These are phyloP conservation scores for Minunthozetes semirufus DNA, from an alignment of 2,888 invertebrate species.

Conservation along the genomic window DNA sequence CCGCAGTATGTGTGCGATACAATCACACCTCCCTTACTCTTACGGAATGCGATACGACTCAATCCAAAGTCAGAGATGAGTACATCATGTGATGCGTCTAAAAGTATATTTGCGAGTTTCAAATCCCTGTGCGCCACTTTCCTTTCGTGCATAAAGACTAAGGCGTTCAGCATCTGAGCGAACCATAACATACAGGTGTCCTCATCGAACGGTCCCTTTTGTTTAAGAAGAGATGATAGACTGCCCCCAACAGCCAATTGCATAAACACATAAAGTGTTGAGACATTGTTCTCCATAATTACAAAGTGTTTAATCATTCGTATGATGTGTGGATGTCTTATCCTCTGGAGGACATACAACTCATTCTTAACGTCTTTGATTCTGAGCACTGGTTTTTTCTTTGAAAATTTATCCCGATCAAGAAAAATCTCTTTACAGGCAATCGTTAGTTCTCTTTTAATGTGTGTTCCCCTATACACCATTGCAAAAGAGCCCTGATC, in stretches of 20 bases:
- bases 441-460: too few species aligned
- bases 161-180: constrained; percentile 22
- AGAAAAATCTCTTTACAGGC: too few species aligned
- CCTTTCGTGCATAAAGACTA: constrained; percentile 28
- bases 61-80: constrained; percentile 34
- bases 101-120: constrained; percentile 30
- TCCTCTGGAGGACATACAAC: constrained; percentile 27
- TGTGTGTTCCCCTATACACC: too few species aligned
- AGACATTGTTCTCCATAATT: neutral
- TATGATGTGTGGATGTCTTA: constrained; percentile 28
- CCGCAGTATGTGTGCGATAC: constrained; percentile 34
- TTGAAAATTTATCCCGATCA: too few species aligned
- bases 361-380: constrained; percentile 32
- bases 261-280: neutral
- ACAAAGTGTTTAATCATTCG: constrained; percentile 33
- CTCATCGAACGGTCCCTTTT: constrained; percentile 22
- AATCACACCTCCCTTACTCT: neutral
- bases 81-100: constrained; percentile 3
- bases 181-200: neutral
- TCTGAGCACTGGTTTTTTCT: too few species aligned
- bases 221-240: neutral
- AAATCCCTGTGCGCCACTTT: constrained; percentile 35
- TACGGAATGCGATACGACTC: constrained; percentile 2
- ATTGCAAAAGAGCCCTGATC: too few species aligned
- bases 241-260: neutral